phyloP scores from a whole-genome alignment of 2,888 invertebrate genomes.

The Limenitis camilla region DNA sequence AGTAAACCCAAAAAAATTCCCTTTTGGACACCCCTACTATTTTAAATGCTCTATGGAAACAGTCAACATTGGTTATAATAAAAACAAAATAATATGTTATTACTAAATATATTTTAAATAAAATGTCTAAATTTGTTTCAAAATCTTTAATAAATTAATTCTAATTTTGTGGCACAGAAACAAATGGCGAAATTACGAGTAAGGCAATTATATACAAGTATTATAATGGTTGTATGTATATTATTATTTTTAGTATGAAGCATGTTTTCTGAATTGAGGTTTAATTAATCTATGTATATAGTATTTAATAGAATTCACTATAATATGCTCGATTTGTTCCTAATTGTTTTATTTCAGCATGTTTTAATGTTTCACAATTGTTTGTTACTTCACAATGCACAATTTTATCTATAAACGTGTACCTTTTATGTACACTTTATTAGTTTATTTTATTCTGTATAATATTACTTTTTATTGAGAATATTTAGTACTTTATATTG shows the following conservation, averaged over 20 bases:
- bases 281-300: not conserved
- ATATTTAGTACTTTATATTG: too few relatives aligned
- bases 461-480: too few relatives aligned
- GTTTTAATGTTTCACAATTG: too few relatives aligned
- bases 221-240: constrained; percentile 69
- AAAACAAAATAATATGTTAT: not conserved
- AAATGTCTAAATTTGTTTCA: constrained; percentile 10
- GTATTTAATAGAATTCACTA: not conserved
- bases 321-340: not conserved
- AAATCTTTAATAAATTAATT: constrained; percentile 18
- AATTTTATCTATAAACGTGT: too few relatives aligned
- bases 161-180: constrained; percentile 56
- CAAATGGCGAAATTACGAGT: constrained; percentile 65
- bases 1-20: too few relatives aligned
- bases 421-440: too few relatives aligned
- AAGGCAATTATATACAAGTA: constrained; percentile 66
- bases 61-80: too few relatives aligned
- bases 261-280: constrained; percentile 26
- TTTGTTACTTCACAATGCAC: too few relatives aligned
- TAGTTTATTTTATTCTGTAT: too few relatives aligned
- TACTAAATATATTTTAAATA: not conserved
- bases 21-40: too few relatives aligned
- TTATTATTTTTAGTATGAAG: constrained; percentile 43
- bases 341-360: too few relatives aligned
- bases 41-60: too few relatives aligned